Conservation (phyloP, 2,888 invertebrate species). For the Kryphioiulus occultus region DNA sequence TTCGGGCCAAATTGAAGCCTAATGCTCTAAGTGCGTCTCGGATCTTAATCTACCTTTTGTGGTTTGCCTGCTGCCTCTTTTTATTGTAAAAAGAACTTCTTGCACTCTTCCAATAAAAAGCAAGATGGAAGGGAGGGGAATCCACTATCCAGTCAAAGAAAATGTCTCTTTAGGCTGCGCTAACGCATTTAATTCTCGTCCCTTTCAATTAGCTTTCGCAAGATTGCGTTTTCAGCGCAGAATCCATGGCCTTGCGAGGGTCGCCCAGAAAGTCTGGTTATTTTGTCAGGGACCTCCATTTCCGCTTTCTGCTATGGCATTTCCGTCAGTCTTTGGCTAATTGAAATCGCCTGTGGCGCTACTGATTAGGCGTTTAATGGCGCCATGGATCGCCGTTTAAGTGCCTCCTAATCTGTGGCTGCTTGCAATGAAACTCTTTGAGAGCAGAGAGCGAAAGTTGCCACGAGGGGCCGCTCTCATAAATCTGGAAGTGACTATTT, state of each 20-base stretch:
- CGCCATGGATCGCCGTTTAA: not conserved
- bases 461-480: too few relatives aligned
- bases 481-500: too few relatives aligned
- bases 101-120: constrained; percentile 5
- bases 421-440: not conserved
- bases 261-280: not conserved
- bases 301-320: not conserved
- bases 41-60: not conserved
- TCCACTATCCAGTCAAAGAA: not conserved
- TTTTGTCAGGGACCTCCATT: not conserved
- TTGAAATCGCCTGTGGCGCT: not conserved
- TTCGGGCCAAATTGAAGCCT: constrained; percentile 5
- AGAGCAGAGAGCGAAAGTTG: too few relatives aligned
- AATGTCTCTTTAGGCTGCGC: not conserved
- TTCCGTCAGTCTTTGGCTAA: not conserved
- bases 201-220: not conserved
- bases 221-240: not conserved
- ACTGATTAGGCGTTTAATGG: not conserved
- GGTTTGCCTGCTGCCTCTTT: not conserved
- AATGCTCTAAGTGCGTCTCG: constrained; percentile 5
- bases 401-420: not conserved
- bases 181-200: constrained; percentile 5
- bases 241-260: not conserved
- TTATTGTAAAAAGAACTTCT: not conserved
- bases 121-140: not conserved